Evolutionary conservation across 1,140 invertebrate genomes (phyloP).

Genomic region (Dolichoris vasculosae): DNA sequence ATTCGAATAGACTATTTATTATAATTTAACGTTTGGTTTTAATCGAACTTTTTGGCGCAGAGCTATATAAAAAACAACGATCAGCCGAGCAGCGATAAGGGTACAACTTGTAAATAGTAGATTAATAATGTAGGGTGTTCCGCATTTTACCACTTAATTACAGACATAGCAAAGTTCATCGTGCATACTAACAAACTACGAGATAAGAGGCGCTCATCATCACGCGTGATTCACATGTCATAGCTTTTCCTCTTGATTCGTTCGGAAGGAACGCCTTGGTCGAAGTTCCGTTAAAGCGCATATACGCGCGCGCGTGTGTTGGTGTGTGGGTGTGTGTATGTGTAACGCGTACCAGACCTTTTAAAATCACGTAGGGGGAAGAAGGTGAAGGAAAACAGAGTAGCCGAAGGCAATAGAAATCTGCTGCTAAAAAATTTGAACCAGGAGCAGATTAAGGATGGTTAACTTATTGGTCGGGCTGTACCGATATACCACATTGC

Average conservation of each 20-base stretch:
- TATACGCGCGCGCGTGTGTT: background rate
- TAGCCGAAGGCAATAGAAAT: background rate
- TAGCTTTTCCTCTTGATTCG: background rate
- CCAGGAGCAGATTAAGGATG: no score
- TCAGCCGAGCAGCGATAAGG: no score
- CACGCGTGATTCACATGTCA: background rate
- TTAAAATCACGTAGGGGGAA: background rate
- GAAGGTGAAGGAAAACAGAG: no score
- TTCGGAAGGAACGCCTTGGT: background rate
- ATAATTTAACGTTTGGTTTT: no score
- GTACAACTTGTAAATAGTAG: background rate
- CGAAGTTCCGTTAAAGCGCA: background rate
- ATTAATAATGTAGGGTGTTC: background rate
- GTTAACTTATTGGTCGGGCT: no score
- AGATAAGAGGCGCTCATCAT: slow-evolving; percentile 5
- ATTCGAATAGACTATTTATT: no score
- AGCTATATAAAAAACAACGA: no score
- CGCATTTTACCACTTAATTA: background rate
- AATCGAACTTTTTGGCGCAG: no score
- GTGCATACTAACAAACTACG: background rate
- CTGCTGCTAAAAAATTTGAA: no score
- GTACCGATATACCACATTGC: no score
- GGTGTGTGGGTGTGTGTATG: background rate
- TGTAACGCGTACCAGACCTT: background rate
- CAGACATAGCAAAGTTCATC: background rate